A percentile compares a stretch with the other conserved stretches of the same genome.
phyloP scores from a whole-genome alignment of 1,140 invertebrate genomes.

The Bradysia coprophila region DNA sequence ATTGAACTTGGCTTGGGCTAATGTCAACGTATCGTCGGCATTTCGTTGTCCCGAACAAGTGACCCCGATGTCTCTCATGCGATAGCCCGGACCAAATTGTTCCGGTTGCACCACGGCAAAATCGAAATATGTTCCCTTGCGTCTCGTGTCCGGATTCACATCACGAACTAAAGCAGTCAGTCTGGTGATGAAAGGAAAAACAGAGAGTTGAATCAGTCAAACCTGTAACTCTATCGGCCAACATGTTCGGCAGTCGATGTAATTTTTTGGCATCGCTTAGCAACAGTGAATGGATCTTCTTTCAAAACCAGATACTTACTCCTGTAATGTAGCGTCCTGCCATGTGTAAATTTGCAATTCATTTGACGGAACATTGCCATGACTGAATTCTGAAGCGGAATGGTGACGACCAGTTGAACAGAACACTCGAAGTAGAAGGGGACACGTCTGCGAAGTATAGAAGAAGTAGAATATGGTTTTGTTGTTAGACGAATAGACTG shows the following conservation, averaged over 20 bases:
- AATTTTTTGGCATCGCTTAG: too few species aligned
- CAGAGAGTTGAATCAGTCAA: too few species aligned
- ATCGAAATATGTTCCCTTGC: conserved; percentile 94
- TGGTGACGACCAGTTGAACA: conserved; percentile 83
- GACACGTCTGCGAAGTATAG: conserved; percentile 87
- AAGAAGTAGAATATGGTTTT: too few species aligned
- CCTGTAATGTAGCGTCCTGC: conserved; percentile 92
- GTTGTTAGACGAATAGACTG: too few species aligned
- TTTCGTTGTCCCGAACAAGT: conserved; percentile 85
- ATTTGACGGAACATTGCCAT: conserved; percentile 82
- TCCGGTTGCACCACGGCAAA: conserved; percentile 93
- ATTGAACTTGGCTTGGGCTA: conserved; percentile 71
- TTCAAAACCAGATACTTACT: too few species aligned
- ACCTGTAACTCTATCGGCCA: too few species aligned
- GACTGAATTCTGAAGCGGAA: conserved; percentile 72
- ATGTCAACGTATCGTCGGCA: conserved; percentile 74
- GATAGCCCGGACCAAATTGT: conserved; percentile 54
- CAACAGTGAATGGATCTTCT: too few species aligned
- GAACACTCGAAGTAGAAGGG: conserved; percentile 86
- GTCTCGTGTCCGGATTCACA: conserved; percentile 89
- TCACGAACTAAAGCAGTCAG: conserved; percentile 90
- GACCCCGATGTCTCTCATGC: conserved; percentile 86
- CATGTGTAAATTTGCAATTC: conserved; percentile 97
- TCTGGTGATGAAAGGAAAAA: too few species aligned
- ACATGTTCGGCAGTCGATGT: too few species aligned